Percentiles rank a stretch among this genome's conserved stretches.
Conservation (phyloP, 1,140 invertebrate genomes). For the Triops longicaudatus region DNA sequence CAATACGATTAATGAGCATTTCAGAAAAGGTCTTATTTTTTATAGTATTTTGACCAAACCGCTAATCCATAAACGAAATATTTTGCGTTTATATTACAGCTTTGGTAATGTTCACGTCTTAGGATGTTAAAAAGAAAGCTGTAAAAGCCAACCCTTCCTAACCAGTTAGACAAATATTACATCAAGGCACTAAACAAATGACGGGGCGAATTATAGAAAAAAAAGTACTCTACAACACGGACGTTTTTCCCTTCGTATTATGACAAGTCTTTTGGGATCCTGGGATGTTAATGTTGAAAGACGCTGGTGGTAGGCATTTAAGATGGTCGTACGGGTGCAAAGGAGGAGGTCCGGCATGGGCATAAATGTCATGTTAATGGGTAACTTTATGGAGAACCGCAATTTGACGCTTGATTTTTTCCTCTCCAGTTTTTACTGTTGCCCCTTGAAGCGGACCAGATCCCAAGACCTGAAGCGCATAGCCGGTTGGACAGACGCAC, state of each 20-base stretch:
- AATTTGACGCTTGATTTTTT: slow-evolving; percentile 12
- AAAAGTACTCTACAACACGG: neutral
- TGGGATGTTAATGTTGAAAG: neutral
- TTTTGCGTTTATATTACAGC: too few species aligned
- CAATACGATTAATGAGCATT: too few species aligned
- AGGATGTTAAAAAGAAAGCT: neutral
- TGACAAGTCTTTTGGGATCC: neutral
- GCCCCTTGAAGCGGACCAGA: neutral
- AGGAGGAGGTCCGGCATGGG: slow-evolving; percentile 13
- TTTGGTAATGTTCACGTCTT: too few species aligned
- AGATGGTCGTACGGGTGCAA: slow-evolving; percentile 1
- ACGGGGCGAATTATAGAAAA: neutral
- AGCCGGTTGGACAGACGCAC: neutral
- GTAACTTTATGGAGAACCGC: slow-evolving; percentile 10
- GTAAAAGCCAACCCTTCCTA: neutral
- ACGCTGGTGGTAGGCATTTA: slow-evolving; percentile 11
- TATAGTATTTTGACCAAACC: too few species aligned
- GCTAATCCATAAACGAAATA: too few species aligned
- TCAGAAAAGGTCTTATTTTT: too few species aligned
- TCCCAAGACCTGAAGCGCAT: neutral
- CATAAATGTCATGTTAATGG: slow-evolving; percentile 15
- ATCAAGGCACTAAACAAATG: neutral
- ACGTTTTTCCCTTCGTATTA: neutral
- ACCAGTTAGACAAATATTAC: neutral
- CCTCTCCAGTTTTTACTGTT: neutral